Conservation (phyloP, 1,140 invertebrate genomes). For the Lasioglossum baleicum region DNA sequence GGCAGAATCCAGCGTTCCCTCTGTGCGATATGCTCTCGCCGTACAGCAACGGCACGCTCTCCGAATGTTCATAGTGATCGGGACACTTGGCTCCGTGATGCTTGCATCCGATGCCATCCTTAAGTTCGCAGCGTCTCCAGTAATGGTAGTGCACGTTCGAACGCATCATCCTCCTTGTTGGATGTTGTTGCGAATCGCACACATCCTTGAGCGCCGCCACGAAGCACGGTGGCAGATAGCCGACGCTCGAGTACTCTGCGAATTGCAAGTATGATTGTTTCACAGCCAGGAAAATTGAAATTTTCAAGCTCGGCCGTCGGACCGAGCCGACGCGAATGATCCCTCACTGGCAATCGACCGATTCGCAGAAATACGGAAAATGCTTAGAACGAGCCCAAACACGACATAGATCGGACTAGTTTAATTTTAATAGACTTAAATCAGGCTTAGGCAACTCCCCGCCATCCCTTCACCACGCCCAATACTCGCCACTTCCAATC, state of each 20-base stretch:
- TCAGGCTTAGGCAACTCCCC: too few species aligned
- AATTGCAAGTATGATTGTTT: constrained; percentile 4
- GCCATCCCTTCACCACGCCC: too few species aligned
- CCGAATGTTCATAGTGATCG: constrained; percentile 26
- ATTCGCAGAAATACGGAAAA: neutral
- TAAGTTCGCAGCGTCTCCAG: neutral
- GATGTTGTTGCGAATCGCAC: neutral
- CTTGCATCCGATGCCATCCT: neutral
- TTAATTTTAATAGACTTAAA: too few species aligned
- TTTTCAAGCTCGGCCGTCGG: neutral
- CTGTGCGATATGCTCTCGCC: neutral
- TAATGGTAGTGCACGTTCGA: neutral
- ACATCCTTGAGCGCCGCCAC: neutral
- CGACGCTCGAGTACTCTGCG: constrained; percentile 25
- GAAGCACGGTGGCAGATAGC: constrained; percentile 5
- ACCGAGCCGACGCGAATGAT: too few species aligned
- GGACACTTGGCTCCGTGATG: neutral
- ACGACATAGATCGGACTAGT: too few species aligned
- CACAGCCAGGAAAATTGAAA: neutral
- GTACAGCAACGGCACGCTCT: constrained; percentile 48
- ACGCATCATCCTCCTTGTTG: constrained; percentile 9
- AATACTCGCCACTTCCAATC: too few species aligned
- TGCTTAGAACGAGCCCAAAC: too few species aligned
- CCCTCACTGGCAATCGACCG: neutral
- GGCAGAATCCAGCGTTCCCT: neutral